Percentiles rank a stretch among this genome's conserved stretches.
These are phyloP conservation scores for Nothocercus julius DNA, from an alignment of 2,113 vertebrate genomes.

Conservation along the genomic window DNA sequence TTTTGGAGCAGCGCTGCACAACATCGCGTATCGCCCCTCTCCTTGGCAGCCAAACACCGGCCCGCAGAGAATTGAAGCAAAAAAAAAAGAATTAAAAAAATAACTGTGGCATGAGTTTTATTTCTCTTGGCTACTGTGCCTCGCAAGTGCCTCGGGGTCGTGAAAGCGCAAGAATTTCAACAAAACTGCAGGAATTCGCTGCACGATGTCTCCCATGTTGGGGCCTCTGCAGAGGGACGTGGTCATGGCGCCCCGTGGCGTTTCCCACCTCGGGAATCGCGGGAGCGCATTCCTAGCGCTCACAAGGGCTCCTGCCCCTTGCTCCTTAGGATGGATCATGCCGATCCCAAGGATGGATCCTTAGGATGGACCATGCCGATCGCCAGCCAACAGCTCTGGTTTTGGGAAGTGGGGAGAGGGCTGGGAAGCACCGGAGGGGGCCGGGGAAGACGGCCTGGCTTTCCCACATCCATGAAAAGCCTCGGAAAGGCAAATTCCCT, in stretches of 20 bases:
- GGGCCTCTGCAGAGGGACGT: accelerated
- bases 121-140: conserved; percentile 25
- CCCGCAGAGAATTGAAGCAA: background rate
- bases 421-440: background rate
- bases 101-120: accelerated
- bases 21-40: accelerated
- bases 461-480: background rate
- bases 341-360: too few species aligned
- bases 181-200: background rate
- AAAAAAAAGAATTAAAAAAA: background rate
- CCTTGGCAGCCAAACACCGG: background rate
- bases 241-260: background rate
- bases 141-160: background rate
- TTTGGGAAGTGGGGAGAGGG: background rate
- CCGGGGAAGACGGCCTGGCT: background rate
- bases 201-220: accelerated
- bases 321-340: background rate
- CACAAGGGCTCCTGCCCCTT: background rate
- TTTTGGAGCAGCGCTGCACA: background rate
- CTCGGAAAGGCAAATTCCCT: background rate
- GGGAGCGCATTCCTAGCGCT: accelerated
- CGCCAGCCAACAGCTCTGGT: accelerated
- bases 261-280: background rate
- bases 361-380: too few species aligned
- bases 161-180: background rate